A percentile compares a stretch with the other conserved stretches of the same genome.
These are phyloP conservation scores for Trogon melanurus DNA, from an alignment of 2,113 vertebrate species.

Conservation along the genomic window DNA sequence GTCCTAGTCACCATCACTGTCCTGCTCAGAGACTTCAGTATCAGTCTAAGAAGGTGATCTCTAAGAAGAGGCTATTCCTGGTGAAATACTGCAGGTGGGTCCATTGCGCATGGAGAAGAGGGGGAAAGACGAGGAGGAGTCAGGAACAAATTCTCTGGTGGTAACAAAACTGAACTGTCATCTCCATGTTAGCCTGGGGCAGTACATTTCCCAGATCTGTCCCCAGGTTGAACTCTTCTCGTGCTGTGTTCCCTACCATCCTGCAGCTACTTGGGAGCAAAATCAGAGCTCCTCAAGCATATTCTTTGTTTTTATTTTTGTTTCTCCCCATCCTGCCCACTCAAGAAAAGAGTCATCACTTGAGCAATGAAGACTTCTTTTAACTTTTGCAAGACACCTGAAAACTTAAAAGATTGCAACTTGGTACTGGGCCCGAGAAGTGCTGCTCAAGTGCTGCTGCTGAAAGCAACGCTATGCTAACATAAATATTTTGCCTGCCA, in stretches of 20 bases:
- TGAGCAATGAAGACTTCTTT: not conserved
- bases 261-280: not conserved
- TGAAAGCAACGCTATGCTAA: slow-evolving; percentile 39
- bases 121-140: not conserved
- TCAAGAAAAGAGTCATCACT: not conserved
- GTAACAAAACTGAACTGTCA: not conserved
- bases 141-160: not conserved
- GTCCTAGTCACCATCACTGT: not conserved
- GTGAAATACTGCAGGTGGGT: not conserved
- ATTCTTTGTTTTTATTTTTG: not conserved
- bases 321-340: accelerated
- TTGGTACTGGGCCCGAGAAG: not conserved
- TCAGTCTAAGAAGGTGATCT: not conserved
- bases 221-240: not conserved
- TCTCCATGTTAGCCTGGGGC: not conserved
- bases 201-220: not conserved
- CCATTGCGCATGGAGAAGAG: not conserved
- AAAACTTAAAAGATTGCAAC: not conserved
- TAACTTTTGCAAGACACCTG: not conserved
- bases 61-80: not conserved
- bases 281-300: not conserved
- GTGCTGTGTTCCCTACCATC: not conserved
- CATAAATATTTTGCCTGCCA: slow-evolving; percentile 12
- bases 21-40: not conserved
- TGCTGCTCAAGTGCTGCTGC: slow-evolving; percentile 25